Conservation (phyloP, 2,888 invertebrate genomes). For the Polietes domitor region DNA sequence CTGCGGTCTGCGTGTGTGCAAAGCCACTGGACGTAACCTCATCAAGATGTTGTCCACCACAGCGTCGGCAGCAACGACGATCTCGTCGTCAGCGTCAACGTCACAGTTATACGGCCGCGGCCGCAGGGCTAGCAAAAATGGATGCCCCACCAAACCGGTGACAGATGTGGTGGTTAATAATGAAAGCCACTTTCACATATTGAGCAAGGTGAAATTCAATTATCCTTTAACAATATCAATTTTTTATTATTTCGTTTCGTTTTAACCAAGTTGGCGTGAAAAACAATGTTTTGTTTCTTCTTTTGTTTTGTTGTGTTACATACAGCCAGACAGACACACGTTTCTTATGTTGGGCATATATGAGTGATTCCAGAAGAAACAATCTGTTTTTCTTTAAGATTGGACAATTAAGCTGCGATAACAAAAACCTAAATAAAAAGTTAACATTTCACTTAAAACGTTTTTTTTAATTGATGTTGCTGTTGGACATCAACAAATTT, state of each 20-base stretch:
- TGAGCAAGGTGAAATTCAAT: slow-evolving; percentile 77
- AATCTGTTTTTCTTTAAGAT: no score
- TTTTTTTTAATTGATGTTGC: no score
- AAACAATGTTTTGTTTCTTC: no score
- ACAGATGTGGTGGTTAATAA: slow-evolving; percentile 35
- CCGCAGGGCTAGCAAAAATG: slow-evolving; percentile 41
- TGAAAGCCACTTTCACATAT: slow-evolving; percentile 72
- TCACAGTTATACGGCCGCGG: no score
- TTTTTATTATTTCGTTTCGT: slow-evolving; percentile 33
- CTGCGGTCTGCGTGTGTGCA: slow-evolving; percentile 54
- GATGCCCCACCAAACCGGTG: slow-evolving; percentile 25
- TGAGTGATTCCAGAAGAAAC: no score
- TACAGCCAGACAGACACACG: no score
- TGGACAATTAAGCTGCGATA: no score
- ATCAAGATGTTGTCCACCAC: slow-evolving; percentile 56
- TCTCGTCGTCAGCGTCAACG: background rate
- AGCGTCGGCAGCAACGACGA: background rate
- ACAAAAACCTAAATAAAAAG: no score
- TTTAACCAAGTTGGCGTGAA: background rate
- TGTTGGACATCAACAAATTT: no score
- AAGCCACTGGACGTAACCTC: slow-evolving; percentile 56
- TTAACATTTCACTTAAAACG: no score
- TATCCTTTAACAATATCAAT: slow-evolving; percentile 19
- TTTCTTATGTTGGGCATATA: no score
- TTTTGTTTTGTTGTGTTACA: slow-evolving; percentile 4